These are phyloP conservation scores for Halcyon leucocephala DNA, from an alignment of 2,797 vertebrate genomes.

Conservation along the genomic window DNA sequence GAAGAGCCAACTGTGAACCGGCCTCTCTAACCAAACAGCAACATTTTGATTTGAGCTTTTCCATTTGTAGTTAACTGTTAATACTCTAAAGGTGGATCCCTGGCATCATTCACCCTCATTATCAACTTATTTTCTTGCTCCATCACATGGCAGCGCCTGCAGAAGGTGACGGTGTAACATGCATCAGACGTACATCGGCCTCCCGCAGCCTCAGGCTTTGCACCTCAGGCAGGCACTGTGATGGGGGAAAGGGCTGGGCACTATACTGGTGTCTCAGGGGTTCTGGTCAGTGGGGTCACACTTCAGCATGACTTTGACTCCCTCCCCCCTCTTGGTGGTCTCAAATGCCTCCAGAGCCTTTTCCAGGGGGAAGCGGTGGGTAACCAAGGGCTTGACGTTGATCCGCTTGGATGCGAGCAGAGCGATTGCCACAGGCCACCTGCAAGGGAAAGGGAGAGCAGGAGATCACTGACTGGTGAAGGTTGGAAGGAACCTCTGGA, in stretches of 20 bases:
- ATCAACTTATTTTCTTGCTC: background rate
- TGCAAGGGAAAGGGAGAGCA: conserved; percentile 69
- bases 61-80: background rate
- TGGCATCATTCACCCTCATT: background rate
- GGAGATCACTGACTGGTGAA: background rate
- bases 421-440: conserved; percentile 94
- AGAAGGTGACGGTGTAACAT: background rate
- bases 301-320: conserved; percentile 97
- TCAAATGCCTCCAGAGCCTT: conserved; percentile 92
- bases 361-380: conserved; percentile 95
- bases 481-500: background rate
- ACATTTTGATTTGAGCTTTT: background rate
- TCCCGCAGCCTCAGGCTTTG: rapidly evolving
- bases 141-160: background rate
- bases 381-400: conserved; percentile 92
- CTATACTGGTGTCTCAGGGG: conserved; percentile 75
- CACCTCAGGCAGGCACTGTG: background rate
- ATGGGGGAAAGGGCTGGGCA: background rate
- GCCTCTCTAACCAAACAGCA: background rate
- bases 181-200: background rate
- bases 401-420: conserved; percentile 91
- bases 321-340: conserved; percentile 87
- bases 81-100: background rate
- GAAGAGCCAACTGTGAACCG: background rate
- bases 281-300: conserved; percentile 90